Evolutionary conservation across 2,113 vertebrate species (phyloP), one percentile per base, ranked within the genome.

Genomic region (Oxygymnocypris stewartii): DNA sequence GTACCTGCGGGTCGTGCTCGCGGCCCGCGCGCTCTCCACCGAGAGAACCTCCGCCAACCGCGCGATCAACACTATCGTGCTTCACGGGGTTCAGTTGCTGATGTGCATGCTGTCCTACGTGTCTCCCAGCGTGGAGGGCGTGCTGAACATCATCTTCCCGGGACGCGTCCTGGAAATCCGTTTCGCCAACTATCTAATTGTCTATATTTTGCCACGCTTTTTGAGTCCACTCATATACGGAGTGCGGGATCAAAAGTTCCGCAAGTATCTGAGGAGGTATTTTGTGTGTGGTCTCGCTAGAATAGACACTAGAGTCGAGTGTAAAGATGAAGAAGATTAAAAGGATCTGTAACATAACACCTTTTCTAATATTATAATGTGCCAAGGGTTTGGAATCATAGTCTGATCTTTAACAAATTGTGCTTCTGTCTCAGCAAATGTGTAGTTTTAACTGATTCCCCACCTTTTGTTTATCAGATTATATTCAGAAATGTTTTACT

Each of bases 71-170:
- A 95, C 94, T 88, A 94, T 95, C 90, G 84, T 95, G 49, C 89
- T 95, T 1, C 95, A 95, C 42, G 95, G 93, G 0, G 89, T 47
- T 1, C 94, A 95, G 92, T 88, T 95, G 61, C 88, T 93, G 67
- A 93, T 95, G 94, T 95, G 95, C 87, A 85, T 95, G 92, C 92
- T 95, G 13, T 94, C 93, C 42, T 95, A 95, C 86, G 74, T 95
- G 77, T 94, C 93, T 7, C 93, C 93, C 1, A 93, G 87, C 0
- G 84, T 95, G 73, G 94, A 94, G 89, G 1, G 90, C 0, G 1
- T 92, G 0, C 86, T 95, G 13, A 85, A 35, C 23, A 76, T 90
- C 7, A 90, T 91, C 78, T 92, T 94, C 42, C 93, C 93, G 0
- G 90, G 90, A 0, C 47, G 25, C 0, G 61, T 89, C 10, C 49